Base-by-base conservation (phyloP, 1,140 invertebrate species). In the Tyrophagus putrescentiae region DNA sequence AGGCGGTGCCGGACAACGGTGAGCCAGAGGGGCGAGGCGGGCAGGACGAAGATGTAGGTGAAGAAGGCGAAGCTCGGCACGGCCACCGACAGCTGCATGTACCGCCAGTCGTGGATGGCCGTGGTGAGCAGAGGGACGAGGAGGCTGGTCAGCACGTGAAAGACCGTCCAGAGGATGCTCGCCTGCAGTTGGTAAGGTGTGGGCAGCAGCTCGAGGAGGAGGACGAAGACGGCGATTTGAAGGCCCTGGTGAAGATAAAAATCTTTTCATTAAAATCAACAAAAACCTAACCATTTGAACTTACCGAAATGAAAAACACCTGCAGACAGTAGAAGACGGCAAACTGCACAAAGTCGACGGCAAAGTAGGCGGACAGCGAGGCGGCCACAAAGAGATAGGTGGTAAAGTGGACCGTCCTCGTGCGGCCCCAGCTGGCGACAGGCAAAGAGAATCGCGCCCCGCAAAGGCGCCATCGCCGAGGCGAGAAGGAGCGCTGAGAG, bases 201-300 rank as follows among this genome's bases (percentile, higher is more conserved):
- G 1, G 78, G 74, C 44, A 79, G 77, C 3, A 78, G 66, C 66
- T 80, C 79, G 41, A 76, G 50, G 3, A 72, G 67, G n/a, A 77
- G 63, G 27, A 73, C 69, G 57, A 71, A 75, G 0, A 70, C 72
- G 0, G 71, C 63, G 4, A 67, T 63, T 36, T 69, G 66, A 23
- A 71, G 50, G 3, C 67, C 69, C 69, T 70, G 45, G 7, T n/a
- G n/a, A n/a, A n/a, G 63, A 32, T 7, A 44, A 60, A 36, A 18
- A 39, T 28, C 33, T n/a, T 27, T 25, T n/a, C 4, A 5, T 27
- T 9, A 25, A 11, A 60, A 33, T 16, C 1, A 27, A 23, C 2
- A 16, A 62, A 48, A 36, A n/a, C 34, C 11, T 25, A 25, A 29
- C 3, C n/a, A n/a, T n/a, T n/a, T n/a, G n/a, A 34, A 53, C 65